Conservation (phyloP, 30 jellyfish, hydroid and myxozoan species). For the Cassiopea xamachana region DNA sequence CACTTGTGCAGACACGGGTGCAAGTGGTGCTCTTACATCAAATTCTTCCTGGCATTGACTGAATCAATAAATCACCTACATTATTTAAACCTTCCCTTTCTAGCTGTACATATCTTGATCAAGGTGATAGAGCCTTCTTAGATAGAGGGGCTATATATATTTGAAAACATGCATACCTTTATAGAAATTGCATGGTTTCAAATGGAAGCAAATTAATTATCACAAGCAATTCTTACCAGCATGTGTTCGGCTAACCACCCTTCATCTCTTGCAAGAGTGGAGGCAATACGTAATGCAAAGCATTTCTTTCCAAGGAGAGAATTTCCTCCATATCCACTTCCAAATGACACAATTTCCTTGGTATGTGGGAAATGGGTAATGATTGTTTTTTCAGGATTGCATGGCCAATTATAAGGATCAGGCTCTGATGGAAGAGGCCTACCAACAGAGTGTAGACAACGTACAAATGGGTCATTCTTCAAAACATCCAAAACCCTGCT, state of each 20-base stretch:
- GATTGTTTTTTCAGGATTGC: slow-evolving; percentile 98
- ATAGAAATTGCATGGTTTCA: too few species aligned
- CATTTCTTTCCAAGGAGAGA: slow-evolving; percentile 97
- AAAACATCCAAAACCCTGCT: slow-evolving; percentile 66
- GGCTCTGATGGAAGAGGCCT: slow-evolving; percentile 91
- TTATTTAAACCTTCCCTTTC: too few species aligned
- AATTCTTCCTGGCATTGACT: too few species aligned
- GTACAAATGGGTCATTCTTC: slow-evolving; percentile 77
- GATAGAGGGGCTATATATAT: too few species aligned
- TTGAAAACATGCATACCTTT: too few species aligned
- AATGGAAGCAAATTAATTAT: background rate
- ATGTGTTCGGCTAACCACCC: slow-evolving; percentile 99
- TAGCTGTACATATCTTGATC: too few species aligned
- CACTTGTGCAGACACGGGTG: too few species aligned
- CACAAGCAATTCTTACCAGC: slow-evolving; percentile 75
- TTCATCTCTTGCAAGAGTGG: slow-evolving; percentile 94
- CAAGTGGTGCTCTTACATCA: too few species aligned
- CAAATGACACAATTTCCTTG: slow-evolving; percentile 91
- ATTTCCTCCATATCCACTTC: slow-evolving; percentile 99
- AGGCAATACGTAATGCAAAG: slow-evolving; percentile 97
- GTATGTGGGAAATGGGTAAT: slow-evolving; percentile 97
- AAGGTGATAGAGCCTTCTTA: too few species aligned
- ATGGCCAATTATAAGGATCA: slow-evolving; percentile 99
- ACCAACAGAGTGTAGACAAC: slow-evolving; percentile 95
- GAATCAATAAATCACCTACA: too few species aligned